A percentile compares a stretch with the other conserved stretches of the same genome.
phyloP scores from a whole-genome alignment of 2,888 invertebrate species.

The Spatulosminthurus flaviceps region DNA sequence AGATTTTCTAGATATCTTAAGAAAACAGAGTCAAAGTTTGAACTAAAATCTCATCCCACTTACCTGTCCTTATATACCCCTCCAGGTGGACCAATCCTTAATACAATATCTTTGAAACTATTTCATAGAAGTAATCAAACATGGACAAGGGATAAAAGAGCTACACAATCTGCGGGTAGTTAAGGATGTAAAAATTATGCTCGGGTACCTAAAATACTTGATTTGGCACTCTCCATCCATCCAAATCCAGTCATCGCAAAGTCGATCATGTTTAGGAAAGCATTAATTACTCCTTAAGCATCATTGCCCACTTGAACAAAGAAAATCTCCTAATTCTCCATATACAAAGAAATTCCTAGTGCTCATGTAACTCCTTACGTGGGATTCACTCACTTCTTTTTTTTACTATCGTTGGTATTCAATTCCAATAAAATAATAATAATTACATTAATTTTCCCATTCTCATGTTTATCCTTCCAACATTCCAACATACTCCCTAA shows the following conservation, averaged over 20 bases:
- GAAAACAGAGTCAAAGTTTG: background rate
- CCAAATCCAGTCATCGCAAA: background rate
- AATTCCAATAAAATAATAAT: too few relatives aligned
- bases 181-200: constrained; percentile 19
- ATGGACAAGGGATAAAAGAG: background rate
- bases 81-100: background rate
- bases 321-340: too few relatives aligned
- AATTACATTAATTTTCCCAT: too few relatives aligned
- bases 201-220: background rate
- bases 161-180: constrained; percentile 11
- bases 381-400: too few relatives aligned
- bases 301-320: too few relatives aligned
- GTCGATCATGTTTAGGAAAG: too few relatives aligned
- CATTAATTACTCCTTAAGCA: too few relatives aligned
- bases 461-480: too few relatives aligned
- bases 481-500: too few relatives aligned
- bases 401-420: too few relatives aligned
- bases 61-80: background rate
- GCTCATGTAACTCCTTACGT: too few relatives aligned
- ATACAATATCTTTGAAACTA: background rate
- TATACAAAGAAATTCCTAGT: too few relatives aligned
- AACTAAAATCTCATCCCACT: background rate
- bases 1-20: background rate
- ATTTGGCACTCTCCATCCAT: background rate
- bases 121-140: background rate